Evolutionary conservation across 92 coral and sea anemone species (phyloP).

Genomic region (Zoanthus solanderi): DNA sequence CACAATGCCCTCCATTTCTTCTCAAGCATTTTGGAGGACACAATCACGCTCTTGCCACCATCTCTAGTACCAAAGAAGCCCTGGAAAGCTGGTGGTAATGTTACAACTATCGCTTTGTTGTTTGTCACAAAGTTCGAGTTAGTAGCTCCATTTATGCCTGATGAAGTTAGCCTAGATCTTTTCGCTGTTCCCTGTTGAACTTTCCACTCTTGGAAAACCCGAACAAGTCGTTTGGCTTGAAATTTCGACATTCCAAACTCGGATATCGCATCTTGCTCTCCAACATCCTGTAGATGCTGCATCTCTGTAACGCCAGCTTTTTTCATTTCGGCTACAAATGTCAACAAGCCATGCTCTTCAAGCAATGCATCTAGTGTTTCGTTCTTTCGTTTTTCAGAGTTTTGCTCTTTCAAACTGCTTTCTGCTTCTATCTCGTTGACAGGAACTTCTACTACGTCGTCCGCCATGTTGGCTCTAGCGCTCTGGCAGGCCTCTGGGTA

Average conservation of each 20-base stretch:
- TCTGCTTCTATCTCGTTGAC: conserved; percentile 36
- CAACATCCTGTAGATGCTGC: conserved; percentile 50
- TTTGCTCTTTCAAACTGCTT: conserved; percentile 32
- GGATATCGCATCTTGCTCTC: conserved; percentile 45
- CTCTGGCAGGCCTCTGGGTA: conserved; percentile 25
- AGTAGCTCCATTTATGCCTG: conserved; percentile 21
- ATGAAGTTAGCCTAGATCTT: conserved; percentile 24
- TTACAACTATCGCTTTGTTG: conserved; percentile 54
- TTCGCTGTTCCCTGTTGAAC: conserved; percentile 32
- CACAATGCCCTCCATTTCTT: conserved; percentile 46
- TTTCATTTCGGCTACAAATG: conserved; percentile 38
- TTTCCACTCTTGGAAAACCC: conserved; percentile 59
- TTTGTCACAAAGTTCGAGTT: conserved; percentile 35
- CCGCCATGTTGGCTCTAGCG: conserved; percentile 51
- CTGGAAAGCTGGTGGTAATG: conserved; percentile 51
- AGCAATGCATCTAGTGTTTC: conserved; percentile 25
- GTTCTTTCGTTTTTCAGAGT: conserved; percentile 14
- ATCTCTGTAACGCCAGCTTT: conserved; percentile 49
- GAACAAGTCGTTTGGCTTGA: conserved; percentile 59
- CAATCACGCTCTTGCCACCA: conserved; percentile 36
- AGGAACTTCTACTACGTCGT: conserved; percentile 6
- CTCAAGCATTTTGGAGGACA: conserved; percentile 22
- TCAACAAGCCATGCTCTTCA: conserved; percentile 38
- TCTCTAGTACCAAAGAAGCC: conserved; percentile 21
- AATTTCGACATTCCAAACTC: conserved; percentile 59